These are phyloP conservation scores for Cydia fagiglandana DNA, from an alignment of 1,140 invertebrate genomes.

Conservation along the genomic window DNA sequence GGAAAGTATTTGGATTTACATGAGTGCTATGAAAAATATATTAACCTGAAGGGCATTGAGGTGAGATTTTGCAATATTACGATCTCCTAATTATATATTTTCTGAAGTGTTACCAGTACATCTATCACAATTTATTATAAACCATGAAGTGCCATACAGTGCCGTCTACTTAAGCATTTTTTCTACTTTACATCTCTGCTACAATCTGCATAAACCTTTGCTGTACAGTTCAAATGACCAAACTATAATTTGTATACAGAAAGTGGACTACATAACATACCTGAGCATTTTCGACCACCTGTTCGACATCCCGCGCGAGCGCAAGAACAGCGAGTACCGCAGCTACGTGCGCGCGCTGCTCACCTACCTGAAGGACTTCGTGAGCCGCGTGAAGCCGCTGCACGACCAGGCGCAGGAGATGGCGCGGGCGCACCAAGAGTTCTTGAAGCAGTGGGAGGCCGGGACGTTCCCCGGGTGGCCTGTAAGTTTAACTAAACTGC, in stretches of 20 bases:
- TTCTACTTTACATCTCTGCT: no score
- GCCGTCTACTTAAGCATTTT: no score
- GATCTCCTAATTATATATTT: constrained; percentile 35
- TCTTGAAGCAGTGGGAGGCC: constrained; percentile 92
- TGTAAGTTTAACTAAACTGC: constrained; percentile 75
- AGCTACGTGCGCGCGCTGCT: constrained; percentile 92
- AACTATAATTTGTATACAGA: constrained; percentile 75
- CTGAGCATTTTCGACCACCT: constrained; percentile 96
- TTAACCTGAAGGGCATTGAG: constrained; percentile 98
- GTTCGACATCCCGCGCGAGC: constrained; percentile 96
- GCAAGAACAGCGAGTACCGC: constrained; percentile 95
- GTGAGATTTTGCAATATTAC: constrained; percentile 69
- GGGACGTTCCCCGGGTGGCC: constrained; percentile 97
- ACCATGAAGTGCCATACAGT: no score
- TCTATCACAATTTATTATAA: constrained; percentile 9
- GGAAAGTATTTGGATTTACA: constrained; percentile 99
- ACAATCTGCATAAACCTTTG: no score
- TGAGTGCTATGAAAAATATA: constrained; percentile 96
- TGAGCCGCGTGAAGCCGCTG: constrained; percentile 93
- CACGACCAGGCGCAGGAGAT: constrained; percentile 91
- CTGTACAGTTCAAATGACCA: no score
- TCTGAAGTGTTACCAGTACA: no score
- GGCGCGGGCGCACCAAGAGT: constrained; percentile 89
- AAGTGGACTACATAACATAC: constrained; percentile 98
- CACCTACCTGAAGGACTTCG: constrained; percentile 93